Conservation (phyloP, 2,888 invertebrate genomes). For the Yponomeuta malinellus region DNA sequence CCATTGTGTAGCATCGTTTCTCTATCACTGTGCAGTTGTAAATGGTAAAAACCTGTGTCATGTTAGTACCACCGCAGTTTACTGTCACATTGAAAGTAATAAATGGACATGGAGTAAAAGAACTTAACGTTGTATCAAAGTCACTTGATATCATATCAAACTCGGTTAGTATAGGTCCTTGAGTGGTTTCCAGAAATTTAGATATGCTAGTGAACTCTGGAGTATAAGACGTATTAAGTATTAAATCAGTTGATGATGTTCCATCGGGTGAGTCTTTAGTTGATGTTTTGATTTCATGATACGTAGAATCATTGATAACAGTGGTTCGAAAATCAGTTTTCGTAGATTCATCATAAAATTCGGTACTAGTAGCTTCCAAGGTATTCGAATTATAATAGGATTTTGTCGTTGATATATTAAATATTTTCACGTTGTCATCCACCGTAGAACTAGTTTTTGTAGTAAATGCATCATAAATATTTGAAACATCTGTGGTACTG, state of each 20-base stretch:
- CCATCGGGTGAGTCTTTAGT: background rate
- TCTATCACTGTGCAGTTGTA: constrained; percentile 46
- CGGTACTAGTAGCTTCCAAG: background rate
- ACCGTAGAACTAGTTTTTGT: background rate
- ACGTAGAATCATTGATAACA: background rate
- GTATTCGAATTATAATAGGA: background rate
- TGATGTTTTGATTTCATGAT: background rate
- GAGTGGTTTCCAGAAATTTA: background rate
- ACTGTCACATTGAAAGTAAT: constrained; percentile 49
- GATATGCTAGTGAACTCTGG: background rate
- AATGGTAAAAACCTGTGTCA: constrained; percentile 56
- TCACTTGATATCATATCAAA: background rate
- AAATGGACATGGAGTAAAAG: constrained; percentile 20
- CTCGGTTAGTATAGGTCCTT: background rate
- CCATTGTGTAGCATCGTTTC: constrained; percentile 44
- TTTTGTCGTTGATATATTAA: background rate
- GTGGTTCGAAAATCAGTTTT: background rate
- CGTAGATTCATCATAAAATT: background rate
- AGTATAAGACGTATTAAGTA: background rate
- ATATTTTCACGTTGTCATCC: background rate
- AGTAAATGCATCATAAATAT: background rate
- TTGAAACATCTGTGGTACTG: background rate
- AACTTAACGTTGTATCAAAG: background rate
- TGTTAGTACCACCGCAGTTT: constrained; percentile 43
- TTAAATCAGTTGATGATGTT: background rate